Conservation (phyloP, 2,888 invertebrate genomes). For the Melipona bicolor region DNA sequence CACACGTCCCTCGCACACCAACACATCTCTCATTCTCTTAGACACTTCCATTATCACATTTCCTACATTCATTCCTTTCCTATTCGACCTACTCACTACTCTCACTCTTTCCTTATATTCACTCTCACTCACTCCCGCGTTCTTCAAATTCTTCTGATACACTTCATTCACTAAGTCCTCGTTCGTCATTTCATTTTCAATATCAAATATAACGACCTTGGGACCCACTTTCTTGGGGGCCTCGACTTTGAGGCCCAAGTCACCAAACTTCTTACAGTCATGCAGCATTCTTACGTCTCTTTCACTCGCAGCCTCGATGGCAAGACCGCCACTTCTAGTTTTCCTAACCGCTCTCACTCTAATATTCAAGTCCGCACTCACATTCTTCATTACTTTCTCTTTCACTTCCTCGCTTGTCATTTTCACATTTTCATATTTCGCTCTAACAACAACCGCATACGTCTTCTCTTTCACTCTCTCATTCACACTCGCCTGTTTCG, state of each 20-base stretch:
- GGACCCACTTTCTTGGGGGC: neutral
- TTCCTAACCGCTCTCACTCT: neutral
- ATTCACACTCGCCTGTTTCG: neutral
- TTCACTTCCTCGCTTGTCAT: neutral
- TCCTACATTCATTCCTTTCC: too few species aligned
- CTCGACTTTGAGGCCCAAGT: neutral
- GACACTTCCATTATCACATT: too few species aligned
- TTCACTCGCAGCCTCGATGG: conserved; percentile 15
- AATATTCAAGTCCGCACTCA: too few species aligned
- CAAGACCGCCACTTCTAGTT: neutral
- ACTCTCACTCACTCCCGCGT: neutral
- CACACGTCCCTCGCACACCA: too few species aligned
- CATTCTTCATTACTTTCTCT: too few species aligned
- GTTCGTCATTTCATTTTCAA: neutral
- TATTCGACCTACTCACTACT: neutral
- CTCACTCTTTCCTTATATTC: too few species aligned
- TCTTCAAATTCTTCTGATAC: conserved; percentile 11
- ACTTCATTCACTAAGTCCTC: conserved; percentile 1
- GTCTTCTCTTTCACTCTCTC: accelerated
- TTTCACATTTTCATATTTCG: neutral
- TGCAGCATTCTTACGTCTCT: neutral
- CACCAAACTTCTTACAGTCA: neutral
- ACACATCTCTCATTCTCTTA: too few species aligned
- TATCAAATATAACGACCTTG: neutral
- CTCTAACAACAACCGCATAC: neutral